phyloP scores from a whole-genome alignment of 2,888 invertebrate genomes.

The Metallyticus violacea region DNA sequence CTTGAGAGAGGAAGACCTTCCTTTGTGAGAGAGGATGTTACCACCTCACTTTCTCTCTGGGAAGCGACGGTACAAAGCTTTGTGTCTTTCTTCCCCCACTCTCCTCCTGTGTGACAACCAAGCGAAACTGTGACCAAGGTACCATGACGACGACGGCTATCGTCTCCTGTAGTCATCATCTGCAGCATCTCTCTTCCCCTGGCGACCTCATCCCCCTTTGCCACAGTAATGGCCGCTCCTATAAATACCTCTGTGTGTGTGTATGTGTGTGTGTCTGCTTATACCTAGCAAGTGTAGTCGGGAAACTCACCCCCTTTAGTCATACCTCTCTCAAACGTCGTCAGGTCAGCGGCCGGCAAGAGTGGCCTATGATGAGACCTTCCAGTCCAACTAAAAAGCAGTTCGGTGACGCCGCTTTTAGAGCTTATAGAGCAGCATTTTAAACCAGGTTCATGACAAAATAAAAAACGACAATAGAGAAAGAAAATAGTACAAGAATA shows the following conservation, averaged over 20 bases:
- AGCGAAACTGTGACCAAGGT: constrained; percentile 19
- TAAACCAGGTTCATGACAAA: no score
- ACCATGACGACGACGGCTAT: constrained; percentile 4
- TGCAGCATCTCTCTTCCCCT: neutral
- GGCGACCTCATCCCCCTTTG: neutral
- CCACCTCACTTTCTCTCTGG: neutral
- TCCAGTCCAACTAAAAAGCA: no score
- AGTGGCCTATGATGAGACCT: constrained; percentile 4
- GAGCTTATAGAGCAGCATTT: no score
- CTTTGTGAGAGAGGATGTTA: neutral
- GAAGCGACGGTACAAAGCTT: constrained; percentile 6
- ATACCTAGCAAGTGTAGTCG: constrained; percentile 1
- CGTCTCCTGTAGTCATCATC: neutral
- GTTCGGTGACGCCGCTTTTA: no score
- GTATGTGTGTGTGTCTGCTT: neutral
- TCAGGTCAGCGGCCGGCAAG: neutral
- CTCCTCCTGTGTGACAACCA: constrained; percentile 5
- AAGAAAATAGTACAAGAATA: no score
- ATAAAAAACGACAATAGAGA: no score
- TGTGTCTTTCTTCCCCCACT: neutral
- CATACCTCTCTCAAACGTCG: neutral
- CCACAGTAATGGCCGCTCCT: neutral
- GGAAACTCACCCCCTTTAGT: neutral
- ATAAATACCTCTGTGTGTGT: neutral
- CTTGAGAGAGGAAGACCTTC: neutral